Base-by-base conservation (phyloP, 2,797 vertebrate species). In the Hylomyscus alleni region DNA sequence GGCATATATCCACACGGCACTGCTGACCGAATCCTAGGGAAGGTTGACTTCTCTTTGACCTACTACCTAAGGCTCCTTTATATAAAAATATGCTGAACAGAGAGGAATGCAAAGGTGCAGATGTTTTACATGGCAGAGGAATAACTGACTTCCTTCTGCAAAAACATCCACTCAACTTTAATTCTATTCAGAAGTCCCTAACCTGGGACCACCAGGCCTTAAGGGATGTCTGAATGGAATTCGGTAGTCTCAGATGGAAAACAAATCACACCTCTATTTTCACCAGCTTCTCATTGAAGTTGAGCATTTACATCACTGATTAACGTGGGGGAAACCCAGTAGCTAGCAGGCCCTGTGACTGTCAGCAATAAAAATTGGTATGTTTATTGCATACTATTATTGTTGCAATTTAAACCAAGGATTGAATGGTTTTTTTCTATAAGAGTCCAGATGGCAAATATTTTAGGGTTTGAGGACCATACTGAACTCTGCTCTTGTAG, bases 231-330 rank as follows among this genome's bases (percentile, higher is more conserved):
- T 3, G 52, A 80, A 76, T n/a, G 92, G 86, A 92, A 96, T 87
- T 95, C 85, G 81, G 90, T 77, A 31, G 14, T 67, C 76, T 81
- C 87, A 47, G 37, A 44, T 40, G 62, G 87, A 50, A 76, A 90
- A 93, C 67, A 85, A 97, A 80, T 73, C 54, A 78, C 37, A 84
- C 58, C 29, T 73, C 81, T 37, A 80, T 94, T 96, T 97, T 86
- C 40, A 76, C 50, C 93, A 95, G 87, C 56, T 58, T 93, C 29
- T 56, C 94, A 60, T 8, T 94, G 83, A 95, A 96, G 82, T 90
- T 94, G 75, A 85, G 44, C 14, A 94, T 52, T 91, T 84, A 37
- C 0, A 58, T 56, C 60, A 67, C 17, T 86, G 87, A 94, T 29
- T 52, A 92, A 89, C 34, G n/a, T 72, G 80, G 62, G 76, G 47